Percentiles rank a stretch among this genome's conserved stretches.
These are phyloP conservation scores for Germaria angustata DNA, from an alignment of 2,888 invertebrate species.

Conservation along the genomic window DNA sequence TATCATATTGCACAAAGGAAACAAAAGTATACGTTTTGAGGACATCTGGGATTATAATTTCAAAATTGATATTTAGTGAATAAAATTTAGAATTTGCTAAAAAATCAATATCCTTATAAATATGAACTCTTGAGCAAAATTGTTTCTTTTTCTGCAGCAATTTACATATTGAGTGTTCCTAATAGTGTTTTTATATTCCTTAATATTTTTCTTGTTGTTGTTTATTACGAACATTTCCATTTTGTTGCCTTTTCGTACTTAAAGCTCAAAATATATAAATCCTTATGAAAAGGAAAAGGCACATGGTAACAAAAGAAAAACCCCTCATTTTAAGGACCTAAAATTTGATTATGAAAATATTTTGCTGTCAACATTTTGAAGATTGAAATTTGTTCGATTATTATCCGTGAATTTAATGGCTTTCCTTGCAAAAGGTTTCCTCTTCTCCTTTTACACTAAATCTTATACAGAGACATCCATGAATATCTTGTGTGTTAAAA, in stretches of 20 bases:
- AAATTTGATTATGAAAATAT: constrained; percentile 47
- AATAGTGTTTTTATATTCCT: constrained; percentile 3
- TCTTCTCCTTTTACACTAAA: too few species aligned
- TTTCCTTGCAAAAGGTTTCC: not conserved
- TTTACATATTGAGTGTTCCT: constrained; percentile 42
- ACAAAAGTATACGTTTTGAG: too few species aligned
- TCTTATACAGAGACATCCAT: too few species aligned
- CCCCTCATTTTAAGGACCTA: constrained; percentile 44
- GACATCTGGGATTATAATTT: constrained; percentile 40
- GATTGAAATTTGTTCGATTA: constrained; percentile 15
- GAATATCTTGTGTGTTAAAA: too few species aligned
- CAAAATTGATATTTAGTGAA: constrained; percentile 34
- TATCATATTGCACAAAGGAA: too few species aligned
- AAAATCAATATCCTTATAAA: not conserved
- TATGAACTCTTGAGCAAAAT: constrained; percentile 1
- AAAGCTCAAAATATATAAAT: constrained; percentile 45
- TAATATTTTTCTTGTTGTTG: not conserved
- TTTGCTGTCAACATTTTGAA: constrained; percentile 11
- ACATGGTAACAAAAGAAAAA: not conserved
- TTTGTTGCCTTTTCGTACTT: constrained; percentile 25
- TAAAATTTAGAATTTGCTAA: constrained; percentile 24
- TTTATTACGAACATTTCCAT: constrained; percentile 23
- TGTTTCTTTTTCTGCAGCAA: constrained; percentile 14
- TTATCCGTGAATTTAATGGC: not conserved
- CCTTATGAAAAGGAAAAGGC: constrained; percentile 30